Conservation (phyloP, 2,113 vertebrate species). For the Ptilonorhynchus violaceus region DNA sequence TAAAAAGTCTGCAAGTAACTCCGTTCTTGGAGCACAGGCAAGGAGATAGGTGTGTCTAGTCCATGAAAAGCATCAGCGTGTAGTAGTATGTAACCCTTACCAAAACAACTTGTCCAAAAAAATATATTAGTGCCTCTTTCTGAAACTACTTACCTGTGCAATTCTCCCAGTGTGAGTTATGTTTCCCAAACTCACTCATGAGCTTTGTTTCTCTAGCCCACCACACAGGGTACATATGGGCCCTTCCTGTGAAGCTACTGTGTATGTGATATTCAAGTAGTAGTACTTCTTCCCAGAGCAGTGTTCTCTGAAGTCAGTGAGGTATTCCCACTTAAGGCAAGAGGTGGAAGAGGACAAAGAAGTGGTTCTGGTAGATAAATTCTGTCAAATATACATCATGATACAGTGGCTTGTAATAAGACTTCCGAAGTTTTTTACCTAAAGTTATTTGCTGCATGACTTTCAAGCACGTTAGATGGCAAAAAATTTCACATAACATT, state of each 20-base stretch:
- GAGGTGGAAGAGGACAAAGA: background rate
- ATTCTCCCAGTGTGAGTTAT: background rate
- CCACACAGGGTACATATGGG: background rate
- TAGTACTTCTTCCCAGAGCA: background rate
- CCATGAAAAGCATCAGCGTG: background rate
- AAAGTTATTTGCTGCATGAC: background rate
- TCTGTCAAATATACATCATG: background rate
- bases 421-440: background rate
- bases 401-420: background rate
- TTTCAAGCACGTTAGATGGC: background rate
- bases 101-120: background rate
- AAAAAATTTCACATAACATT: background rate
- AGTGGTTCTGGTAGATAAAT: background rate
- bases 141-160: background rate
- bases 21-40: background rate
- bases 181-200: background rate
- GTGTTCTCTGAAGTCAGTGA: background rate
- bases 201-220: background rate
- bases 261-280: background rate
- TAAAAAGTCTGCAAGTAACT: background rate
- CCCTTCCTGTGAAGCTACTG: background rate
- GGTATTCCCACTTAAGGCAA: background rate
- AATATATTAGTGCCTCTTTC: background rate
- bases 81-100: background rate
- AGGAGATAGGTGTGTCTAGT: background rate